These are phyloP conservation scores for Enteromius afrohamiltoni DNA, from an alignment of 2,797 vertebrate genomes.

Conservation along the genomic window DNA sequence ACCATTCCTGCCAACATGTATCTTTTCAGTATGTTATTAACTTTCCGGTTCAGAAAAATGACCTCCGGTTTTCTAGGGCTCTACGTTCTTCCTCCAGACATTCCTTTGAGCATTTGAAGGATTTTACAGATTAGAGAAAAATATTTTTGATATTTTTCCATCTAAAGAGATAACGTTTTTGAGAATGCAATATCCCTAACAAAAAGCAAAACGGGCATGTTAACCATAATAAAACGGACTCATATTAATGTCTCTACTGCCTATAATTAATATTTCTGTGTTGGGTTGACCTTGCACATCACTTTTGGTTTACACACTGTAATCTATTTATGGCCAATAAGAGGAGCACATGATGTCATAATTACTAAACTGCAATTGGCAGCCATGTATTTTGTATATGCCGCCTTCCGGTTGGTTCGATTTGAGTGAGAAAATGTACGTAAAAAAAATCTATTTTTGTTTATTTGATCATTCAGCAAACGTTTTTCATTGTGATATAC, in stretches of 20 bases:
- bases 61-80: conserved; percentile 36
- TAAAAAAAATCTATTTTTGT: conserved; percentile 42
- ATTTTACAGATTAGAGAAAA: conserved; percentile 52
- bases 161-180: conserved; percentile 48
- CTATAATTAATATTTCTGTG: conserved; percentile 39
- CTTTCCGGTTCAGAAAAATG: conserved; percentile 30
- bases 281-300: conserved; percentile 49
- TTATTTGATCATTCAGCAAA: conserved; percentile 51
- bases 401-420: conserved; percentile 35
- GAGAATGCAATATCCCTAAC: conserved; percentile 47
- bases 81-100: conserved; percentile 57
- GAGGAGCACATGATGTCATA: conserved; percentile 28
- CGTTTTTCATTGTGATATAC: conserved; percentile 55
- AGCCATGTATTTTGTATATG: conserved; percentile 43
- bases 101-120: conserved; percentile 58
- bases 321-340: conserved; percentile 51
- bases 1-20: conserved; percentile 31
- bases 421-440: conserved; percentile 44
- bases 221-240: conserved; percentile 8
- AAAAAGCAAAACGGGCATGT: conserved; percentile 13
- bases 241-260: conserved; percentile 50
- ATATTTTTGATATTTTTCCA: conserved; percentile 50
- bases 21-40: conserved; percentile 29
- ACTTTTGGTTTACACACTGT: conserved; percentile 46
- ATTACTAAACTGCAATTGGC: conserved; percentile 33